phyloP scores from a whole-genome alignment of 2,888 invertebrate species.

The Nymphalis urticae region DNA sequence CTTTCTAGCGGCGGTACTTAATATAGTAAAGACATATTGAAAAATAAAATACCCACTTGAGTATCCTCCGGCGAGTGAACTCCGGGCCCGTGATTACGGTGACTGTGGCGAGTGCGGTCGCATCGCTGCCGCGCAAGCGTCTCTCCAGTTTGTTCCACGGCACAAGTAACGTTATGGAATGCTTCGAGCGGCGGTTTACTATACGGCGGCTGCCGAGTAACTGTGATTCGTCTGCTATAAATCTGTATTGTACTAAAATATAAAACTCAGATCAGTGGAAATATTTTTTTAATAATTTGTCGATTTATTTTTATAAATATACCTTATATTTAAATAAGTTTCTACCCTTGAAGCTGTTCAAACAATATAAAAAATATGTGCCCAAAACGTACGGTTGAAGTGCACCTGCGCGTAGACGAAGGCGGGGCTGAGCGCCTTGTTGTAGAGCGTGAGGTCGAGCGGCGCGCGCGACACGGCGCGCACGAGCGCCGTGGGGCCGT shows the following conservation, averaged over 20 bases:
- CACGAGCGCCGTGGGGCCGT: constrained; percentile 70
- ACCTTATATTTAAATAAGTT: too few species aligned
- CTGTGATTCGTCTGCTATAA: constrained; percentile 43
- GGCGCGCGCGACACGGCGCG: constrained; percentile 57
- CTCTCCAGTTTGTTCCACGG: constrained; percentile 63
- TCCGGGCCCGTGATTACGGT: constrained; percentile 66
- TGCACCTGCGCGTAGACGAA: constrained; percentile 62
- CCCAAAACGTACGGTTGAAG: constrained; percentile 59
- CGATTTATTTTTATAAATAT: too few species aligned
- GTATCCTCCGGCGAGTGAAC: constrained; percentile 62
- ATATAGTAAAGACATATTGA: neutral
- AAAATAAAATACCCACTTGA: constrained; percentile 49
- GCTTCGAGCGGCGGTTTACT: constrained; percentile 51
- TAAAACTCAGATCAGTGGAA: neutral
- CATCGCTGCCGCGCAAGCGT: constrained; percentile 50
- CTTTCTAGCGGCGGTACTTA: neutral
- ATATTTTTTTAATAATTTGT: too few species aligned
- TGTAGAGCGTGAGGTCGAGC: constrained; percentile 57
- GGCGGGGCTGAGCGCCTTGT: constrained; percentile 54
- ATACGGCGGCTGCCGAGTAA: constrained; percentile 53
- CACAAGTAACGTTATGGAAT: constrained; percentile 53
- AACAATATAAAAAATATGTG: neutral
- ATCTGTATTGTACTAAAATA: constrained; percentile 63
- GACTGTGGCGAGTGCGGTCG: constrained; percentile 59
- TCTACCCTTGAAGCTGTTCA: too few species aligned